These are phyloP conservation scores for Mnemiopsis leidyi DNA, from an alignment of 37 sponge, comb jelly and placozoan genomes.

Conservation along the genomic window DNA sequence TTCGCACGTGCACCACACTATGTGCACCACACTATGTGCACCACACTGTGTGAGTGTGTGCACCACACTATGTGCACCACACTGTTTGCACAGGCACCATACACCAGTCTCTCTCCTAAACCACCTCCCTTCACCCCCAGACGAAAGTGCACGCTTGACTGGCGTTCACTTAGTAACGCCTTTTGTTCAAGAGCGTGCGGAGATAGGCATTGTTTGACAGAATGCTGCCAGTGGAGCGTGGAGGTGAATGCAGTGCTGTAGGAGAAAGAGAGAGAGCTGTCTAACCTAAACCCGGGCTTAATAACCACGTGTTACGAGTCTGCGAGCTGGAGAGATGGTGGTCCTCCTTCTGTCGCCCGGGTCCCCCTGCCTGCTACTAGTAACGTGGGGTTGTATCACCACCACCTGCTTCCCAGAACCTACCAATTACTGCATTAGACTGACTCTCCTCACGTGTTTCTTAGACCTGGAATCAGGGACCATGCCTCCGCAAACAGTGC, in stretches of 20 bases:
- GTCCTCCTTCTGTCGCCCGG: no score
- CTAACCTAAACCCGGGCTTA: neutral
- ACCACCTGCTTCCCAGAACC: neutral
- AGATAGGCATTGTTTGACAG: neutral
- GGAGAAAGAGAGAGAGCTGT: no score
- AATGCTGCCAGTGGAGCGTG: neutral
- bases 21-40: neutral
- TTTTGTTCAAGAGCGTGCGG: no score
- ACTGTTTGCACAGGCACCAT: neutral
- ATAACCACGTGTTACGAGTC: neutral
- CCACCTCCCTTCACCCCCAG: neutral
- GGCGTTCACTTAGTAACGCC: no score
- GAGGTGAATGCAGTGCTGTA: neutral
- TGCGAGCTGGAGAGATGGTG: neutral
- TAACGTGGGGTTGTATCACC: neutral
- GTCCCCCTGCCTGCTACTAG: neutral
- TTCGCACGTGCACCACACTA: no score
- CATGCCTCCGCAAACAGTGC: neutral
- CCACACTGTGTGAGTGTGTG: no score
- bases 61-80: neutral
- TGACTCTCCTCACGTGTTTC: neutral
- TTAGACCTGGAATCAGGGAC: neutral
- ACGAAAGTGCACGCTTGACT: neutral
- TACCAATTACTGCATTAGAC: neutral
- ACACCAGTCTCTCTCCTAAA: neutral